phyloP scores from a whole-genome alignment of 2,113 vertebrate genomes.

The Takifugu flavidus region DNA sequence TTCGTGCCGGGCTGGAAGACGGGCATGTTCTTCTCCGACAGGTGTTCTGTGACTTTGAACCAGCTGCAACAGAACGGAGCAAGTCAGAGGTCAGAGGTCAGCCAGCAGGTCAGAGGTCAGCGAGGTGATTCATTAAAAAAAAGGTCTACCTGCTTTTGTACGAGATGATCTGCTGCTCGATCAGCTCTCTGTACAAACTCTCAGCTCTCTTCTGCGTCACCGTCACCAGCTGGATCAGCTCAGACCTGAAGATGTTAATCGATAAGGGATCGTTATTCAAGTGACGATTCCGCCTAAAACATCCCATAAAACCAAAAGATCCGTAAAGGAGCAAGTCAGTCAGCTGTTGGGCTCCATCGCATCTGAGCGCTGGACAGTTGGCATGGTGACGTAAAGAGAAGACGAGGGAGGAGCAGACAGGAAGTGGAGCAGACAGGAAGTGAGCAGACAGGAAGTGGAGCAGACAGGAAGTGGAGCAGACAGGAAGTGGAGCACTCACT shows the following conservation, averaged over 20 bases:
- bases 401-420: no score
- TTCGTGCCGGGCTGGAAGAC: constrained; percentile 86
- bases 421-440: no score
- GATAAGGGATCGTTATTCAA: not conserved
- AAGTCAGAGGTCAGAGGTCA: fast-evolving
- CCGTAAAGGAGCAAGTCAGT: not conserved
- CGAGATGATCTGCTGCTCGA: constrained; percentile 89
- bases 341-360: no score
- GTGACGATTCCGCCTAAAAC: not conserved
- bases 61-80: constrained; percentile 72
- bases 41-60: constrained; percentile 89
- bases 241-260: constrained; percentile 77
- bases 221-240: constrained; percentile 93
- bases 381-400: no score
- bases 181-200: constrained; percentile 86
- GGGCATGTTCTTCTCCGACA: constrained; percentile 85
- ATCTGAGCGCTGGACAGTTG: no score
- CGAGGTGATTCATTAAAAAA: not conserved
- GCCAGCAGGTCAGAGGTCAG: fast-evolving
- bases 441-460: no score
- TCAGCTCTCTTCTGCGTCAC: constrained; percentile 92
- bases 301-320: not conserved
- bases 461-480: not conserved
- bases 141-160: constrained; percentile 90
- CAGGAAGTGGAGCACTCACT: constrained; percentile 72